Evolutionary conservation across 2,888 invertebrate genomes (phyloP), one percentile per base, ranked within the genome.

Genomic region (Eupeodes luniger): DNA sequence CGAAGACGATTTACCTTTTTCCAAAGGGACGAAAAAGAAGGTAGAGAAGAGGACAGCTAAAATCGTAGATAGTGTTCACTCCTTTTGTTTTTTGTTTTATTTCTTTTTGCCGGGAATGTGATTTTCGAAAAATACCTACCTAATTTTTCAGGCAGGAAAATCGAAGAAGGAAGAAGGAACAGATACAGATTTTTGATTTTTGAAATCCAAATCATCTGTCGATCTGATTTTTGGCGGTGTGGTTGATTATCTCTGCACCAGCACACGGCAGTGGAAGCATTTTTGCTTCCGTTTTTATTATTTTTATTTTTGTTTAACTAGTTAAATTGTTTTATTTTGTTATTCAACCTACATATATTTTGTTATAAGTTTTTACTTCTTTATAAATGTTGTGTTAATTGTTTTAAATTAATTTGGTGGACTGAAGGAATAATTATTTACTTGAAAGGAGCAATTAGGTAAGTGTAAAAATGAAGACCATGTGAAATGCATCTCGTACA

Each of bases 151-250:
- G 27, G 64, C 36, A 69, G 47, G 67, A 64, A 67, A 51, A 79
- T 74, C 69, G 34, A 80, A 76, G 70, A 34, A 59, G 59, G 14
- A 59, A 59, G 14, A 80, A 85, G 55, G 78, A 64, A 44, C 11
- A 51, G 64, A 64, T 64, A 59, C 59, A 64, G 34, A 70, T 72
- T 75, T 85, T 64, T 16, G 44, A 44, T 64, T 64, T 81, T 61
- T 27, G n/a, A 79, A 82, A 83, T 86, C 86, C n/a, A 79, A 82
- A 83, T 86, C 86, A 86, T 86, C 86, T 86, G 86, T 83, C 87
- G 70, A 87, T 86, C 82, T 74, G 83, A 83, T 87, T 87, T 86
- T 87, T 87, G 87, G 87, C 87, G 87, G 87, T 83, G 87, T 61
- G 64, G 81, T 78, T 67, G 64, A n/a, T 72, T 59, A 47, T 72